Evolutionary conservation across 2,888 invertebrate genomes (phyloP), one percentile per base, ranked within the genome.

Genomic region (Aphodius granarius): DNA sequence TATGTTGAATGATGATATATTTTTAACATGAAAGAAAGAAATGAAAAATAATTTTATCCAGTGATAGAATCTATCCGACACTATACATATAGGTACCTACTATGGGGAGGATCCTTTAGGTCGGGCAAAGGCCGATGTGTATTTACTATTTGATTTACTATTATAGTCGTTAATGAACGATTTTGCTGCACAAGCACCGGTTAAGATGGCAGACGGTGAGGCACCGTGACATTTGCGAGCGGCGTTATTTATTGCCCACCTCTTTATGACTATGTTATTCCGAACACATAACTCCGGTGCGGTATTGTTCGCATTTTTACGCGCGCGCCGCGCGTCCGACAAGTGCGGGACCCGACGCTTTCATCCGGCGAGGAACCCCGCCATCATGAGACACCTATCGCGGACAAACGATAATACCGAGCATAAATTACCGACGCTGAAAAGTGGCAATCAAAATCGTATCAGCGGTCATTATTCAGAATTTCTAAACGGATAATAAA

Each of bases 91-190:
- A 13, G 43, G 43, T 43, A 43, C 9, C 9, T 43, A 43, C 43
- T 43, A 43, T 43, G 43, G 43, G 43, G 43, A 43, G 43, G 43
- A 9, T 43, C 43, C 43, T 6, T 43, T 6, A 9, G 43, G 6
- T 1, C 43, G 9, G 13, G 43, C 43, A 43, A 43, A 43, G 43
- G 43, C 43, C 43, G 43, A 72, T 72, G 43, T 43, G 71, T 78
- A 79, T 79, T 81, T 81, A 80, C 78, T 77, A 75, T 70, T 78
- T 81, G 81, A 82, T 82, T 82, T 82, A 82, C 80, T 82, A 80
- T 82, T 82, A 81, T 81, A 78, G 81, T 78, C 81, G 78, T 81
- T 82, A 82, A 82, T 82, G 82, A 82, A 82, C 79, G 81, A 82
- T 82, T 82, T 82, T 81, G 80, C 80, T 74, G 75, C 77, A 78